Conservation (phyloP, 2,797 vertebrate species). For the Naso thynnoides region DNA sequence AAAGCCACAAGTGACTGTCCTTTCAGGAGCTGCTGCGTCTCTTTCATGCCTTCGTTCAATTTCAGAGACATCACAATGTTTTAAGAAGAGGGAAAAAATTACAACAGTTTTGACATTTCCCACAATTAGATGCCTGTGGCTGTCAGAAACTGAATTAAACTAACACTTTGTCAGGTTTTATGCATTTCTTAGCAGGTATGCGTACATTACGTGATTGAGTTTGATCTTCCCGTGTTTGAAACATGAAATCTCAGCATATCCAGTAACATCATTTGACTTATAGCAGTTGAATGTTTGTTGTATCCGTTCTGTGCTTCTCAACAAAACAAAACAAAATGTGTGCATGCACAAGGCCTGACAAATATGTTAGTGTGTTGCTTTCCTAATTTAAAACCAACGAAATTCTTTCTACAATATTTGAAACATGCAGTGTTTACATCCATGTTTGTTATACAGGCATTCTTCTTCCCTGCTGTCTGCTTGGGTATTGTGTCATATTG, state of each 20-base stretch:
- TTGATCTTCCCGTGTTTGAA: conserved; percentile 13
- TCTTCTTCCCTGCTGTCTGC: not conserved
- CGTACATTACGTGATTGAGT: conserved; percentile 19
- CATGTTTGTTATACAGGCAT: not conserved
- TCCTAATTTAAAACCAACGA: not conserved
- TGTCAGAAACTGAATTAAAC: conserved; percentile 26
- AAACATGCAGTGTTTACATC: not conserved
- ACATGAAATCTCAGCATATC: not conserved
- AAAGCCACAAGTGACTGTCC: conserved; percentile 30
- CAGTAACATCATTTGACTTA: not conserved
- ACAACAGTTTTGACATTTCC: conserved; percentile 38
- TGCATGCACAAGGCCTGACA: not conserved
- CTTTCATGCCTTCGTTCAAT: conserved; percentile 24
- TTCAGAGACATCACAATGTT: conserved; percentile 30
- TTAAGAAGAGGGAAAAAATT: conserved; percentile 37
- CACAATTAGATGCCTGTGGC: conserved; percentile 37
- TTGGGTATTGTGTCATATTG: not conserved
- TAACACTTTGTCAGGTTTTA: conserved; percentile 26
- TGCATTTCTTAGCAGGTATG: conserved; percentile 17
- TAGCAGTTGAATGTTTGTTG: not conserved
- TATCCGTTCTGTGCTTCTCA: not conserved
- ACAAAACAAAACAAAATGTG: not conserved
- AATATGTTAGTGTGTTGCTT: not conserved
- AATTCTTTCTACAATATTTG: not conserved
- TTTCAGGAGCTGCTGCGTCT: conserved; percentile 12